Conservation (phyloP, 1,140 invertebrate genomes). For the Acromyrmex heyeri region DNA sequence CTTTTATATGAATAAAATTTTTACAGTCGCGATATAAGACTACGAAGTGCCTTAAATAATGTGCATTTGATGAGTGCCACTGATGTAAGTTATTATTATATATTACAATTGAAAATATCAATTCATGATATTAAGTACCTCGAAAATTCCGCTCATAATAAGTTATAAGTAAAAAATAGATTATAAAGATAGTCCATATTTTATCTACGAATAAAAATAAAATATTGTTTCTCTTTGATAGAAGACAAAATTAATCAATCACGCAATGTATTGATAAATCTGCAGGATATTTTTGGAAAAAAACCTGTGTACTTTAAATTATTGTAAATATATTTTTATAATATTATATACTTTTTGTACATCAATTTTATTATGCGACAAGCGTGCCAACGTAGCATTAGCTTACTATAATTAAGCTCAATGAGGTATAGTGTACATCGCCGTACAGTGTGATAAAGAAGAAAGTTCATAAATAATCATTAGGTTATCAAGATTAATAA, state of each 20-base stretch:
- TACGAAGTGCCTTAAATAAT: conserved; percentile 61
- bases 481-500: conserved; percentile 76
- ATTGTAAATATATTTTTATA: conserved; percentile 58
- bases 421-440: conserved; percentile 71
- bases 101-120: conserved; percentile 51
- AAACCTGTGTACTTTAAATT: conserved; percentile 58
- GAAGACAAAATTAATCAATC: not conserved
- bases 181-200: conserved; percentile 4
- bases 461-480: not conserved
- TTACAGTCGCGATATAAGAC: not conserved
- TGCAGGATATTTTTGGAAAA: conserved; percentile 46
- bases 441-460: conserved; percentile 82
- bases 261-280: conserved; percentile 2
- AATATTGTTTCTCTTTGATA: conserved; percentile 4
- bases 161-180: conserved; percentile 38
- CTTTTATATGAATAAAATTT: not conserved
- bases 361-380: conserved; percentile 55
- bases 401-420: conserved; percentile 57
- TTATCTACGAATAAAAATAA: not conserved
- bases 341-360: conserved; percentile 57
- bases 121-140: conserved; percentile 42
- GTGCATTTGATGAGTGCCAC: not conserved
- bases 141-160: conserved; percentile 27
- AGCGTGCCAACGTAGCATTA: conserved; percentile 69
- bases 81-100: conserved; percentile 64